Conservation (phyloP, 2,888 invertebrate species). For the Trichopoda pennipes region DNA sequence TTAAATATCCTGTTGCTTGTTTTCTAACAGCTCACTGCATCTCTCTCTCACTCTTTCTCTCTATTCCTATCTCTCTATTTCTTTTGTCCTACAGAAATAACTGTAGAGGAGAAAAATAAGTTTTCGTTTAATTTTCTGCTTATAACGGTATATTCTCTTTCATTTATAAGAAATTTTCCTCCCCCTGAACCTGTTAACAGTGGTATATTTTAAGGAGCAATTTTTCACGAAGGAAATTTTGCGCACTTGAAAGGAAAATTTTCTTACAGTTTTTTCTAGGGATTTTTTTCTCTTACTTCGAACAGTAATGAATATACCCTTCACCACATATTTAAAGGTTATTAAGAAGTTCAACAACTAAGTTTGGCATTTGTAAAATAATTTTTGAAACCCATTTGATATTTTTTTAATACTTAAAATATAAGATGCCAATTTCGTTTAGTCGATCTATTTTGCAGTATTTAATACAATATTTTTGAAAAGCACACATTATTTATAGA, state of each 20-base stretch:
- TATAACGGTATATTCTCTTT: conserved; percentile 17
- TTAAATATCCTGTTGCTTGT: conserved; percentile 50
- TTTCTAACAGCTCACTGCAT: not conserved
- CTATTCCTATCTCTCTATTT: not conserved
- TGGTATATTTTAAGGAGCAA: conserved; percentile 23
- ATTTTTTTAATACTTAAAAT: no score
- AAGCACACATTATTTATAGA: no score
- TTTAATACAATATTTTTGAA: no score
- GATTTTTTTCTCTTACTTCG: conserved; percentile 52
- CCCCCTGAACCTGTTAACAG: not conserved
- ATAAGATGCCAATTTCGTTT: no score
- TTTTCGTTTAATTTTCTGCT: conserved; percentile 59
- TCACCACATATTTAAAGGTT: not conserved
- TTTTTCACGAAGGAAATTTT: not conserved
- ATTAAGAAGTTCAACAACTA: no score
- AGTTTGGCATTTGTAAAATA: no score
- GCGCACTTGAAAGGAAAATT: not conserved
- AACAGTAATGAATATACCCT: not conserved
- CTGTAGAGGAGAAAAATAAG: not conserved
- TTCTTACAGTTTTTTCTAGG: not conserved
- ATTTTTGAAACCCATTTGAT: no score
- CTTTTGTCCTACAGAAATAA: conserved; percentile 15
- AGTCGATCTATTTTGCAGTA: no score
- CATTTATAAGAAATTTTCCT: not conserved
- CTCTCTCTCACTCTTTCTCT: not conserved